Base-by-base conservation (phyloP, 2,888 invertebrate species). In the Chrysolina oricalcia region DNA sequence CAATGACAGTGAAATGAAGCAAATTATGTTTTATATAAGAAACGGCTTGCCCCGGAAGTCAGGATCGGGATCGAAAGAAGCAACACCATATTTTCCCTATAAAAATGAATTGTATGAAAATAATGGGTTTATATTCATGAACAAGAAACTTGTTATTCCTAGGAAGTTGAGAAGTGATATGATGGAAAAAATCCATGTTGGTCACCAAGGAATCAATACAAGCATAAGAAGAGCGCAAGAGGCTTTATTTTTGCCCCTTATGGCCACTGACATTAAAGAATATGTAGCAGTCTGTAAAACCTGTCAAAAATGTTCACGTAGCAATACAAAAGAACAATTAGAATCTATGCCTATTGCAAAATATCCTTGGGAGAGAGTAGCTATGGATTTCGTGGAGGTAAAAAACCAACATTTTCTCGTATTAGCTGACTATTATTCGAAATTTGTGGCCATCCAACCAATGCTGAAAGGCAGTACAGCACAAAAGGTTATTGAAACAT, bases 81-180 rank as follows among this genome's bases (percentile, higher is more conserved):
- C 21, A 53, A 53, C 5, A 53, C 53, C 53, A 1, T 53, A 10
- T 53, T 53, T 53, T 53, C n/a, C 21, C n/a, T 21, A 10, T 62
- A 27, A 15, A 21, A 10, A 62, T 62, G 62, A 62, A 62, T 13
- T 62, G 8, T 62, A 62, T 62, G 62, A 62, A 23, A 23, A 62
- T 27, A 62, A 62, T 62, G 62, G 23, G 21, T 62, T 62, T 2
- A 62, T 62, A 19, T 21, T 62, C 21, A 27, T 62, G 10, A 62
- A 62, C 23, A 62, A 62, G 21, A 23, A 35, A 9, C 9, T 62
- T 9, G 23, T 62, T 23, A 15, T 62, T 15, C 62, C 19, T 35
- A 62, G 21, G 35, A n/a, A 9, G 1, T n/a, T 62, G 23, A 62
- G 11, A n/a, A 19, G 10, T 2, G 13, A 15, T 35, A 53, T 53